These are phyloP conservation scores for Excalfactoria chinensis DNA, from an alignment of 2,113 vertebrate genomes.

Conservation along the genomic window DNA sequence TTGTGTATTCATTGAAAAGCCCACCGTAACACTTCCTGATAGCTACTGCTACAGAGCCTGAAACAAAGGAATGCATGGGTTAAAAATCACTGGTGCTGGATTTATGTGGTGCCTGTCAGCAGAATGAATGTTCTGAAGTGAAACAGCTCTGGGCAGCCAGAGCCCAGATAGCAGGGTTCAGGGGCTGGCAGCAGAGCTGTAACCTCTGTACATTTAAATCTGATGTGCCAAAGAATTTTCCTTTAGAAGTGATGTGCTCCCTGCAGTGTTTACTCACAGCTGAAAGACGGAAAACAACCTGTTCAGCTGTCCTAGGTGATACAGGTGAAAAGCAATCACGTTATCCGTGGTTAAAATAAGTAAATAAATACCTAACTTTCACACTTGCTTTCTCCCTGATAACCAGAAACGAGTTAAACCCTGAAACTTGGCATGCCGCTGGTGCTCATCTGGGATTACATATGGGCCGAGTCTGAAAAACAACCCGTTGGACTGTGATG, in stretches of 20 bases:
- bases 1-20: neutral
- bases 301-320: neutral
- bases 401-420: neutral
- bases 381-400: neutral
- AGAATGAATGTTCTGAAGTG: neutral
- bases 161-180: neutral
- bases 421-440: neutral
- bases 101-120: neutral
- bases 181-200: neutral
- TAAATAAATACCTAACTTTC: neutral
- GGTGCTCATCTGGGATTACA: neutral
- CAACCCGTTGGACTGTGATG: conserved; percentile 5
- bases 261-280: neutral
- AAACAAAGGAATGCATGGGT: neutral
- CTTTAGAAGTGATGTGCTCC: neutral
- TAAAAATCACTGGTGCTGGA: neutral
- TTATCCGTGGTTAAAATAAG: neutral
- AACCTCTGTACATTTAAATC: neutral
- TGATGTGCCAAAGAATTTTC: rapidly evolving
- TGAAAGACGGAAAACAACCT: neutral
- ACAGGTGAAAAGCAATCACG: neutral
- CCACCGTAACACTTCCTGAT: neutral
- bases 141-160: neutral
- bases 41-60: neutral
- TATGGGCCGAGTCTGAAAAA: conserved; percentile 22